Conservation (phyloP, 2,797 vertebrate species). For the Pantherophis vulpinus region DNA sequence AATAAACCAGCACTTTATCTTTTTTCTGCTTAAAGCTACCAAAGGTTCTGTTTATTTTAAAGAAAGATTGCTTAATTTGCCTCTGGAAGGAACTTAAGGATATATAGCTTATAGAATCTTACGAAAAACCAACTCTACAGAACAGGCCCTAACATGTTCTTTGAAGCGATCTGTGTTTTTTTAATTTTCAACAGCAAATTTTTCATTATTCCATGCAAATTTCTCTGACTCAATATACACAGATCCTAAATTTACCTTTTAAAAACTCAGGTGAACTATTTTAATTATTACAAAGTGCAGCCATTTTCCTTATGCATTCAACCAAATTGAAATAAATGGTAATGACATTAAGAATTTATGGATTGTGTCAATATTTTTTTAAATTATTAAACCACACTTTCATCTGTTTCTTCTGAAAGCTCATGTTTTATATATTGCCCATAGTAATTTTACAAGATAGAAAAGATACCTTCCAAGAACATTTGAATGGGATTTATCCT, state of each 20-base stretch:
- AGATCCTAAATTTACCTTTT: background rate
- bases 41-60: background rate
- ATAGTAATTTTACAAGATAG: background rate
- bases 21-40: background rate
- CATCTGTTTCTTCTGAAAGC: background rate
- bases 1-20: background rate
- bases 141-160: background rate
- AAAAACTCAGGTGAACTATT: background rate
- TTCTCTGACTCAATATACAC: background rate
- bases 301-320: background rate
- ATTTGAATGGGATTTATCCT: background rate
- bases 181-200: background rate
- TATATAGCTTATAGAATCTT: background rate
- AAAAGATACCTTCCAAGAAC: background rate
- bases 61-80: background rate
- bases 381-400: background rate
- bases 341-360: background rate
- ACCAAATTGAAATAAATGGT: background rate
- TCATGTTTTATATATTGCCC: background rate
- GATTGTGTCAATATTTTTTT: background rate
- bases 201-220: background rate
- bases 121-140: background rate
- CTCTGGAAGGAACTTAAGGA: background rate
- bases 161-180: background rate
- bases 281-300: background rate